Percentiles rank a stretch among this genome's conserved stretches.
Conservation (phyloP, 2,113 vertebrate genomes). For the Engystomops pustulosus region DNA sequence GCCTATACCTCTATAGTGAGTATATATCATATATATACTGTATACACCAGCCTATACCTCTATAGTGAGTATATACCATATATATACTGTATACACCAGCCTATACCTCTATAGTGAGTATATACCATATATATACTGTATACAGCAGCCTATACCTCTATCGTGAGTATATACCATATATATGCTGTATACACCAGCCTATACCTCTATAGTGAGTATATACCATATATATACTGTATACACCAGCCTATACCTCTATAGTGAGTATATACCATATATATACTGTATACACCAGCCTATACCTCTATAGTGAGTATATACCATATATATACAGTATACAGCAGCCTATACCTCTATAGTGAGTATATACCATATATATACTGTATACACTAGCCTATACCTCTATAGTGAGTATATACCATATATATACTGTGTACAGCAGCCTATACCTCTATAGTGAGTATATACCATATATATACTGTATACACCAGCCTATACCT, state of each 20-base stretch:
- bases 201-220: no score
- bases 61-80: slow-evolving; percentile 10
- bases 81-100: neutral
- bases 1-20: slow-evolving; percentile 5
- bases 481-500: no score
- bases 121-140: neutral
- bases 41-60: neutral
- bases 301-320: no score
- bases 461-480: neutral
- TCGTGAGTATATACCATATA: neutral
- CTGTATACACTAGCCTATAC: no score
- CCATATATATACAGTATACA: no score
- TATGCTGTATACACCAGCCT: neutral
- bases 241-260: no score
- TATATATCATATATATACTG: neutral
- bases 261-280: neutral
- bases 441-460: slow-evolving; percentile 18
- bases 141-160: no score
- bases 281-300: neutral
- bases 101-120: slow-evolving; percentile 24
- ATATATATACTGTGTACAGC: neutral
- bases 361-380: no score
- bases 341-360: no score
- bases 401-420: no score
- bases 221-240: neutral